Evolutionary conservation across 2,888 invertebrate species (phyloP).

Genomic region (Chromoteleia sp.): DNA sequence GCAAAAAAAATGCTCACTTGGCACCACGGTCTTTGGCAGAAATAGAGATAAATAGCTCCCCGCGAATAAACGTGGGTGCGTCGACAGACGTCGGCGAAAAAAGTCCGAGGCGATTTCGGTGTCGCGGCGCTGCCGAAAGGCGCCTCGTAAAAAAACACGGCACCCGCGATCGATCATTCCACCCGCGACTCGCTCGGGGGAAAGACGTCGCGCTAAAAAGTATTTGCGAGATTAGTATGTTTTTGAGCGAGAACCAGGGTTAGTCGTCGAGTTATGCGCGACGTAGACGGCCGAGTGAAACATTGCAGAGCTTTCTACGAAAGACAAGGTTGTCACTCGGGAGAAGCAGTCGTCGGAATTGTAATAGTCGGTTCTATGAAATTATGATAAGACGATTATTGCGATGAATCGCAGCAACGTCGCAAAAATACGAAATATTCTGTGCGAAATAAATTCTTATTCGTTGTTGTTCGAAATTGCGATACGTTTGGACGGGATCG

Average conservation of each 20-base stretch:
- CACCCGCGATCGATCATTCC: constrained; percentile 52
- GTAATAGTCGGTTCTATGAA: no score
- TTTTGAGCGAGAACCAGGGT: constrained; percentile 20
- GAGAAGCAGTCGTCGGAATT: no score
- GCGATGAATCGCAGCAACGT: no score
- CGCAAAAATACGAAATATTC: no score
- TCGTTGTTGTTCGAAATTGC: no score
- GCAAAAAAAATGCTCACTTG: constrained; percentile 80
- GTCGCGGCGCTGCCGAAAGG: constrained; percentile 59
- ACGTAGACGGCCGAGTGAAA: background rate
- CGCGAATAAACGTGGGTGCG: constrained; percentile 79
- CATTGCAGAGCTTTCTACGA: constrained; percentile 1
- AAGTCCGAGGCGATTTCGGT: constrained; percentile 76
- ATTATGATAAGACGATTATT: no score
- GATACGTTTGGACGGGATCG: no score
- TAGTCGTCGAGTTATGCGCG: constrained; percentile 7
- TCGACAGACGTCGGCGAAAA: constrained; percentile 79
- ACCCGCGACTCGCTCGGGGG: constrained; percentile 18
- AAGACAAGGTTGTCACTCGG: background rate
- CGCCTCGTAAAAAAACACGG: constrained; percentile 29
- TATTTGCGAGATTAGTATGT: constrained; percentile 31
- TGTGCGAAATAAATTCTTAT: no score
- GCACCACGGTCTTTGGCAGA: constrained; percentile 80
- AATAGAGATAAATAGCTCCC: constrained; percentile 80
- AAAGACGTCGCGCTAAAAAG: constrained; percentile 21